Evolutionary conservation across 2,113 vertebrate genomes (phyloP), one percentile per base, ranked within the genome.

Genomic region (Chlamydotis undulata): DNA sequence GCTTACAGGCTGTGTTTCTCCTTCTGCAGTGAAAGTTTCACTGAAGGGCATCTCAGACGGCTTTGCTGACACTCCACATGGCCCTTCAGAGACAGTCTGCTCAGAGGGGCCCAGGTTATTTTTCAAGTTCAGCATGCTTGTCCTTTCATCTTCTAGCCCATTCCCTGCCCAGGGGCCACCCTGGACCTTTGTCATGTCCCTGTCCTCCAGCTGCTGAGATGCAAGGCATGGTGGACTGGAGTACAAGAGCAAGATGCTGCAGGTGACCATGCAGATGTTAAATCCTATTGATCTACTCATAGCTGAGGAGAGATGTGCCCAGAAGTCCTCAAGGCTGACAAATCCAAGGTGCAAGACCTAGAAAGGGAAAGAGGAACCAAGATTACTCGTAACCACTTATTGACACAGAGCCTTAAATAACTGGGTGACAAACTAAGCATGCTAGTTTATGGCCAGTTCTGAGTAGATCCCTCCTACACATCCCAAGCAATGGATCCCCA

Each of bases 231-330:
- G 95, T 41, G 79, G 57, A 43, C 64, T 78, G 67, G 61, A 91
- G 50, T 43, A 92, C 70, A 97, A 57, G 78, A 98, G 87, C 14
- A 98, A 90, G 70, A 98, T 75, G 91, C 96, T 94, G 80, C 96
- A 97, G 77, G 97, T 93, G 94, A 97, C 47, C 80, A 98, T 19
- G 8, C 50, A 97, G 80, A 81, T 26, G 22, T 92, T 71, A 86
- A 89, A 60, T 52, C 71, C 74, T 52, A 59, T 7, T 63, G 84
- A n/a, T 81, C 78, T 92, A 87, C 83, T 98, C 98, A 98, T 98
- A 81, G 93, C 89, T 94, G 94, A 96, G 77, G 88, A 61, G 56
- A 87, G 68, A 45, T n/a, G 80, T 26, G 53, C 45, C 59, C 92
- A 73, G 85, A 88, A 86, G 63, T 23, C 37, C 71, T 76, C 64